Conservation (phyloP, 1,140 invertebrate genomes). For the Zaprionus africanus region DNA sequence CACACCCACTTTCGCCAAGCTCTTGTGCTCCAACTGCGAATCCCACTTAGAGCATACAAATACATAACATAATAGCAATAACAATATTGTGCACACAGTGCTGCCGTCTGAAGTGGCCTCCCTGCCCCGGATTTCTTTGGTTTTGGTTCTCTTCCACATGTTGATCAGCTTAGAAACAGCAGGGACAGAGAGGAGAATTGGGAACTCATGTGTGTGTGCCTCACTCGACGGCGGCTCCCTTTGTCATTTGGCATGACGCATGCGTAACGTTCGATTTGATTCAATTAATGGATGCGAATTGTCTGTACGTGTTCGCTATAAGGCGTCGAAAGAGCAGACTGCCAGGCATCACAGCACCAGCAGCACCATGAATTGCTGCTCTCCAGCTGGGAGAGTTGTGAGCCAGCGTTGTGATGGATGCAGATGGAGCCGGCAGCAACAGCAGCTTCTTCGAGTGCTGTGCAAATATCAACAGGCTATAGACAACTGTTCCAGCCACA, state of each 20-base stretch:
- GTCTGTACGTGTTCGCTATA: slow-evolving; percentile 63
- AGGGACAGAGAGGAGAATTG: not conserved
- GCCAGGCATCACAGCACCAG: slow-evolving; percentile 27
- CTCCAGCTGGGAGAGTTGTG: slow-evolving; percentile 9
- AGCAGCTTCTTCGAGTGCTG: slow-evolving; percentile 37
- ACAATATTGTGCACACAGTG: slow-evolving; percentile 71
- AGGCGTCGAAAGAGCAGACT: slow-evolving; percentile 45
- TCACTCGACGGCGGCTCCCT: slow-evolving; percentile 59
- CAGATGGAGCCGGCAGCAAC: slow-evolving; percentile 34
- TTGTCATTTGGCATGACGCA: slow-evolving; percentile 79
- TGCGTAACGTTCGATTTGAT: slow-evolving; percentile 83
- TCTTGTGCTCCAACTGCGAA: slow-evolving; percentile 69
- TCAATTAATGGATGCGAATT: slow-evolving; percentile 80
- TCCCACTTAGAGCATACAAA: slow-evolving; percentile 73
- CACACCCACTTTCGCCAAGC: slow-evolving; percentile 24
- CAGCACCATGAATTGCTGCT: slow-evolving; percentile 5
- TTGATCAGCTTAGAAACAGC: not conserved
- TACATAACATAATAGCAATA: slow-evolving; percentile 80
- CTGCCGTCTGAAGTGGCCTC: slow-evolving; percentile 47
- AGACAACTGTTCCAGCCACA: not conserved
- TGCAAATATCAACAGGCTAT: slow-evolving; percentile 34
- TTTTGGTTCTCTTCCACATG: not conserved
- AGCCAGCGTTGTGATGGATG: slow-evolving; percentile 12
- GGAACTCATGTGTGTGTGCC: slow-evolving; percentile 53
- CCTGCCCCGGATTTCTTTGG: not conserved